Percentiles rank a stretch among this genome's conserved stretches.
These are phyloP conservation scores for Lasioglossum lativentre DNA, from an alignment of 2,888 invertebrate genomes.

Conservation along the genomic window DNA sequence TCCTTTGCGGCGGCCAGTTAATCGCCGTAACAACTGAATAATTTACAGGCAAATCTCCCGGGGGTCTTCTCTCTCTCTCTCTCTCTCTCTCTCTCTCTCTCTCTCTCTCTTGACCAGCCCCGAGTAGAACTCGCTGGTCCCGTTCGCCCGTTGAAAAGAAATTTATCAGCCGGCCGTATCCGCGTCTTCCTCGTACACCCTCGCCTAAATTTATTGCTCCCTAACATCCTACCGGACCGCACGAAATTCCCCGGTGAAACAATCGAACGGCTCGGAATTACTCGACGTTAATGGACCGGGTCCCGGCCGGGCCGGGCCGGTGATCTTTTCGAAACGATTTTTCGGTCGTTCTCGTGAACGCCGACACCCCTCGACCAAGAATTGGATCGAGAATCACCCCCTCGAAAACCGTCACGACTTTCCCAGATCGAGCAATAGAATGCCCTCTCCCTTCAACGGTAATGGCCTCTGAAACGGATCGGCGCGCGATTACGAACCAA, in stretches of 20 bases:
- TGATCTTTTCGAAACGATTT: slow-evolving; percentile 42
- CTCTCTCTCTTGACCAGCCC: neutral
- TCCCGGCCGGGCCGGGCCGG: neutral
- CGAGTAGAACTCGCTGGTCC: neutral
- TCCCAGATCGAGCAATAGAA: neutral
- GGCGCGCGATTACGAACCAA: neutral
- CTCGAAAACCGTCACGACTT: slow-evolving; percentile 3
- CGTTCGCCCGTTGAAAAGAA: slow-evolving; percentile 40
- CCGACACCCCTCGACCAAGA: neutral
- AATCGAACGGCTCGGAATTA: slow-evolving; percentile 60
- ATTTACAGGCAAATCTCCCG: slow-evolving; percentile 27
- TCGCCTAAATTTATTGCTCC: slow-evolving; percentile 54
- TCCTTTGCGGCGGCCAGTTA: neutral
- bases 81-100: neutral
- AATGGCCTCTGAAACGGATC: slow-evolving; percentile 13
- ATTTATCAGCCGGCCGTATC: slow-evolving; percentile 58
- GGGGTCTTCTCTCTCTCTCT: slow-evolving; percentile 22
- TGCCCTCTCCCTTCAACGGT: neutral
- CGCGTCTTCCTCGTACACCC: slow-evolving; percentile 35
- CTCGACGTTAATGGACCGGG: slow-evolving; percentile 55
- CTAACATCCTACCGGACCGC: slow-evolving; percentile 20
- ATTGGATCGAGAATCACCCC: neutral
- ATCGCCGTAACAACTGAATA: slow-evolving; percentile 10
- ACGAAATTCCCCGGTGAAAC: slow-evolving; percentile 58
- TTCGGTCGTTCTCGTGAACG: slow-evolving; percentile 31